Conservation (phyloP, 2,113 vertebrate species). For the Penelope pileata region DNA sequence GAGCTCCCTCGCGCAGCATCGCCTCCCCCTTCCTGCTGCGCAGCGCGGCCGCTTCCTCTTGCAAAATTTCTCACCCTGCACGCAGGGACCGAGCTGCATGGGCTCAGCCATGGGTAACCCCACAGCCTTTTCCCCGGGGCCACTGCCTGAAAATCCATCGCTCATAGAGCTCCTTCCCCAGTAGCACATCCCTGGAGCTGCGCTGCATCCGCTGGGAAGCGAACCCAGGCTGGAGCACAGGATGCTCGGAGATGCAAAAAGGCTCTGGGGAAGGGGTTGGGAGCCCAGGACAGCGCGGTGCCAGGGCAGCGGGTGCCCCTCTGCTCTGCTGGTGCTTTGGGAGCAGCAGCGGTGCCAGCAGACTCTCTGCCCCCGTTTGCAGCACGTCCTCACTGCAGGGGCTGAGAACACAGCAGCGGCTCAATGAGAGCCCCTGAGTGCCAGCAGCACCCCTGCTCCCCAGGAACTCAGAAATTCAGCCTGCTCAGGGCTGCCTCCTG, state of each 20-base stretch:
- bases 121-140: background rate
- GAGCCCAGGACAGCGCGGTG: background rate
- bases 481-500: background rate
- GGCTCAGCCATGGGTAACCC: accelerated
- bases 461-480: background rate
- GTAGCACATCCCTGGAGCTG: background rate
- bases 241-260: background rate
- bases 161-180: background rate
- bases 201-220: background rate
- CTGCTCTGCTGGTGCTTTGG: background rate
- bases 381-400: background rate
- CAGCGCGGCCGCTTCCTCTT: conserved; percentile 87
- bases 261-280: background rate
- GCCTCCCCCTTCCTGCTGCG: conserved; percentile 79
- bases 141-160: background rate
- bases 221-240: background rate
- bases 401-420: background rate
- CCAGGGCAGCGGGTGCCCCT: background rate
- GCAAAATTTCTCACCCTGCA: conserved; percentile 52
- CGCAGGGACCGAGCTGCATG: background rate
- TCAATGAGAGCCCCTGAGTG: background rate
- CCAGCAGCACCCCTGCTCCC: background rate
- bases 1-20: conserved; percentile 62
- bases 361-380: background rate
- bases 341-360: conserved; percentile 2